Conservation (phyloP, 2,113 vertebrate genomes). For the Cervus canadensis region DNA sequence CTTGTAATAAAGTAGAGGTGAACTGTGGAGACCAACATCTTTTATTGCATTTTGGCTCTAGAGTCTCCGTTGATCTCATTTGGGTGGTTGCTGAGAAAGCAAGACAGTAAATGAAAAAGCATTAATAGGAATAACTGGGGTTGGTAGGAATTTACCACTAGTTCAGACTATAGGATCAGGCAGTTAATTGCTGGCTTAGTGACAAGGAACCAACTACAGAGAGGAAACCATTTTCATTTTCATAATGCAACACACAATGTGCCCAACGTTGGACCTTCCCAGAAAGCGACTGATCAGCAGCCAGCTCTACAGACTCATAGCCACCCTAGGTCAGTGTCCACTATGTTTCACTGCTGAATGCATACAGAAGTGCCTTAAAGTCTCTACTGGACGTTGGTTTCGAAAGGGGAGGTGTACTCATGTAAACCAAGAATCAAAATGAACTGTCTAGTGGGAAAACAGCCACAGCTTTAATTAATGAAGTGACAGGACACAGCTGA, state of each 20-base stretch:
- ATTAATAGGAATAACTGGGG: neutral
- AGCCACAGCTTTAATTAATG: neutral
- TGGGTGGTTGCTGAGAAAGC: slow-evolving; percentile 14
- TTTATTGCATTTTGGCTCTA: neutral
- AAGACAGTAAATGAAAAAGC: slow-evolving; percentile 13
- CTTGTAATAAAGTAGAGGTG: slow-evolving; percentile 40
- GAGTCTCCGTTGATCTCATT: slow-evolving; percentile 23
- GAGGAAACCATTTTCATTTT: slow-evolving; percentile 60
- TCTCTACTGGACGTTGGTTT: neutral
- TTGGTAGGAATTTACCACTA: neutral
- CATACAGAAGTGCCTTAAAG: neutral
- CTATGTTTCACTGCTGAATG: neutral
- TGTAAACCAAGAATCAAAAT: slow-evolving; percentile 16
- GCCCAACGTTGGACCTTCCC: neutral
- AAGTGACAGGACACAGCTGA: neutral
- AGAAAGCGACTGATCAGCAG: neutral
- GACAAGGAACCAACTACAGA: neutral
- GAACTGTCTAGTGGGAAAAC: neutral
- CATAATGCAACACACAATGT: slow-evolving; percentile 36
- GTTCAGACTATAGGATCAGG: neutral
- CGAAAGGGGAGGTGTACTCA: neutral
- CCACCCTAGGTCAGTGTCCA: neutral
- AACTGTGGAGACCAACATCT: slow-evolving; percentile 28
- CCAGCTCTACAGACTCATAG: neutral
- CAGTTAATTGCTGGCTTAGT: slow-evolving; percentile 27